These are phyloP conservation scores for Bufo bufo DNA, from an alignment of 2,113 vertebrate genomes.

Conservation along the genomic window DNA sequence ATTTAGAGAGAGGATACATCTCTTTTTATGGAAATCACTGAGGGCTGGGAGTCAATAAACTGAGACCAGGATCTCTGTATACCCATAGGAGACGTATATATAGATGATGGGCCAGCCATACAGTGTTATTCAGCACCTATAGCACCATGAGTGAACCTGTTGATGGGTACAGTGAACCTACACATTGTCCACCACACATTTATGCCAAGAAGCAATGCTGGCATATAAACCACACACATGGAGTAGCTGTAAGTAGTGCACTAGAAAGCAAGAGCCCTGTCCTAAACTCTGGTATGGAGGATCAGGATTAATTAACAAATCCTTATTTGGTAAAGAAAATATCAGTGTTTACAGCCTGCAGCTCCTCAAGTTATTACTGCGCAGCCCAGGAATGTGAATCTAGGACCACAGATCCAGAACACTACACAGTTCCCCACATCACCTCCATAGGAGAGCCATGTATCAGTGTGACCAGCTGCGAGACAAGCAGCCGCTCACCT, in stretches of 20 bases:
- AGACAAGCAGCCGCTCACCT: too few species aligned
- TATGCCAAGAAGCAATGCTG: not conserved
- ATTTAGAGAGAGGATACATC: conserved; percentile 71
- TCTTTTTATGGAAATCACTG: conserved; percentile 56
- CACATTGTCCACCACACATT: not conserved
- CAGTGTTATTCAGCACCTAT: not conserved
- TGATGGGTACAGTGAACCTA: not conserved
- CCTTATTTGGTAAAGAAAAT: conserved; percentile 57
- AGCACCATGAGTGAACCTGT: not conserved
- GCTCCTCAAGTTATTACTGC: conserved; percentile 39
- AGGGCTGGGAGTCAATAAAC: conserved; percentile 42
- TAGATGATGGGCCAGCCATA: not conserved
- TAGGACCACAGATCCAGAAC: not conserved
- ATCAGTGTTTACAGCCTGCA: conserved; percentile 39
- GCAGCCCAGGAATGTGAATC: conserved; percentile 46
- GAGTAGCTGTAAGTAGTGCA: not conserved
- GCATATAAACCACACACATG: not conserved
- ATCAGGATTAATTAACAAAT: conserved; percentile 51
- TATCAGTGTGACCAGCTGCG: too few species aligned
- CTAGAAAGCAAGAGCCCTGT: not conserved
- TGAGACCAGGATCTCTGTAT: conserved; percentile 9
- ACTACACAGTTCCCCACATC: too few species aligned
- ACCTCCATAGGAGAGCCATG: not conserved
- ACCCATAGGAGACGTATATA: not conserved
- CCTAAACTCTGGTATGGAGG: not conserved